Conservation (phyloP, 2,113 vertebrate genomes). For the Carassius carassius region DNA sequence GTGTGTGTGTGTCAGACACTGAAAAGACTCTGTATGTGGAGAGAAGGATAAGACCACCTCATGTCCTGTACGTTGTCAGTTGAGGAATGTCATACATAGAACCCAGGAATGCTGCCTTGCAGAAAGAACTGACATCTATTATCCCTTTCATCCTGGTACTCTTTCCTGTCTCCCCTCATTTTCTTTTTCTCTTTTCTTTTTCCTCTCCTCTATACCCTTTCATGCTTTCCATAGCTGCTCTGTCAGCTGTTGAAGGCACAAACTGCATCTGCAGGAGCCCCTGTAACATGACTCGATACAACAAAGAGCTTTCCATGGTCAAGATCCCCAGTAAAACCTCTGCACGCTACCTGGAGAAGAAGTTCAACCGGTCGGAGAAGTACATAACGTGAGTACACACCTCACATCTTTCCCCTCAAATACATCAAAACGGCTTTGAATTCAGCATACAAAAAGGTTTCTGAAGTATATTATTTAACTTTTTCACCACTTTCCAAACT, state of each 20-base stretch:
- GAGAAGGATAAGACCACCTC: neutral
- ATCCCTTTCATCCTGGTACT: constrained; percentile 16
- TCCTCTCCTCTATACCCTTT: neutral
- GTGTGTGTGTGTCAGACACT: neutral
- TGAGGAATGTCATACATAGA: neutral
- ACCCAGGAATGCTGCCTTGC: neutral
- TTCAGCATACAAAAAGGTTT: neutral
- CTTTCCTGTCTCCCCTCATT: constrained; percentile 33
- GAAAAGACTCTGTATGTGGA: neutral
- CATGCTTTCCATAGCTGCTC: constrained; percentile 75
- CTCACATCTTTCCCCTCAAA: constrained; percentile 32
- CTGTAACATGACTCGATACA: constrained; percentile 97
- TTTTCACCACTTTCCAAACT: neutral
- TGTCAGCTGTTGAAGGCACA: constrained; percentile 89
- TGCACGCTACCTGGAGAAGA: constrained; percentile 97
- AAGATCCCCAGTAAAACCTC: constrained; percentile 99
- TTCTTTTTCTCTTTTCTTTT: neutral
- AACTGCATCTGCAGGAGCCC: constrained; percentile 94
- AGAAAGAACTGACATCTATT: constrained; percentile 12
- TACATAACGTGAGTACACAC: constrained; percentile 89
- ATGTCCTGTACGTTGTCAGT: neutral
- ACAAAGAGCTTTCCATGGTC: constrained; percentile 99
- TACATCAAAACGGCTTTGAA: constrained; percentile 12
- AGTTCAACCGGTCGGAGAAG: constrained; percentile 97
- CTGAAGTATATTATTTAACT: neutral